These are phyloP conservation scores for Forbesichthys agassizii DNA, from an alignment of 2,113 vertebrate genomes.

Conservation along the genomic window DNA sequence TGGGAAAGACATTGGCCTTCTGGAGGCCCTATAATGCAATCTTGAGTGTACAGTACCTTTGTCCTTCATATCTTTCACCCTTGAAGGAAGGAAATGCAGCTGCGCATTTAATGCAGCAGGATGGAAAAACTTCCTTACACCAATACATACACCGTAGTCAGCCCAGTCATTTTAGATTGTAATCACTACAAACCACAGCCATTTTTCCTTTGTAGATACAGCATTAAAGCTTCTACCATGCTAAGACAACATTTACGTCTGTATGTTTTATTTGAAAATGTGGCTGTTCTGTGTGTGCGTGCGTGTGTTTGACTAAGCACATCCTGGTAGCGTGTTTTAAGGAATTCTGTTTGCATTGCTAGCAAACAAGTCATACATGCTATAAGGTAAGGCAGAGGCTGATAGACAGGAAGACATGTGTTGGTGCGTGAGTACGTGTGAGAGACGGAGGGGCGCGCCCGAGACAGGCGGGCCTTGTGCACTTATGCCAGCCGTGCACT, in stretches of 20 bases:
- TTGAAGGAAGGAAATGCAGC: too few species aligned
- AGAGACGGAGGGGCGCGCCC: background rate
- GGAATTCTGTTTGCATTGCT: constrained; percentile 57
- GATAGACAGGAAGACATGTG: background rate
- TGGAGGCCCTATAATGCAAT: too few species aligned
- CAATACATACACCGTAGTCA: too few species aligned
- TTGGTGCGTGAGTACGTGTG: background rate
- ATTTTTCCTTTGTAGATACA: background rate
- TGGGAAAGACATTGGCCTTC: too few species aligned
- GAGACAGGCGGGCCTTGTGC: constrained; percentile 53
- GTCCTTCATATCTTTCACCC: too few species aligned
- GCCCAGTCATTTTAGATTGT: background rate
- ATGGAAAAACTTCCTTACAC: too few species aligned
- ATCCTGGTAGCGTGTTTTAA: constrained; percentile 29
- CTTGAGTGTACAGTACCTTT: too few species aligned
- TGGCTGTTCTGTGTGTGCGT: background rate
- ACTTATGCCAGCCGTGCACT: constrained; percentile 56
- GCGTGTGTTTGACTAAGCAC: background rate
- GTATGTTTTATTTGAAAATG: constrained; percentile 1
- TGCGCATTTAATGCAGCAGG: too few species aligned
- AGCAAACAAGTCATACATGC: background rate
- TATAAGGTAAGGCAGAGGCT: constrained; percentile 12
- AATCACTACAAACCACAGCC: background rate
- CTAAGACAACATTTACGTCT: constrained; percentile 23
- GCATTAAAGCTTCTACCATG: constrained; percentile 6